phyloP scores from a whole-genome alignment of 2,888 invertebrate species.

The Oithona nana region DNA sequence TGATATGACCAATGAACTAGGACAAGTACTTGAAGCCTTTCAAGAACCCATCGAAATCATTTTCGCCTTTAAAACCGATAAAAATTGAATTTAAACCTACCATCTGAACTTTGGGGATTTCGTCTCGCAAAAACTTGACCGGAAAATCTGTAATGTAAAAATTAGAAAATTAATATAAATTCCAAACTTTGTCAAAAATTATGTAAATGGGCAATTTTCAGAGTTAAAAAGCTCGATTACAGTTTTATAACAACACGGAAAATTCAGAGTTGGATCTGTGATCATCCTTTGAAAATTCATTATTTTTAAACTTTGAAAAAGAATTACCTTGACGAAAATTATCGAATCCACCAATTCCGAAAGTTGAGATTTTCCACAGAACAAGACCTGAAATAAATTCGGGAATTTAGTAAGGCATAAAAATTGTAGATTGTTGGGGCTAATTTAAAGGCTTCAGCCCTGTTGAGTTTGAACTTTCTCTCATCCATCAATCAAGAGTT shows the following conservation, averaged over 20 bases:
- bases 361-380: not conserved
- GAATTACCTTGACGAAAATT: too few species aligned
- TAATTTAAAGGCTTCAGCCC: not conserved
- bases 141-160: not conserved
- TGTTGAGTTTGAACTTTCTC: constrained; percentile 2
- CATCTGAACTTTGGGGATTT: not conserved
- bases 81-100: not conserved
- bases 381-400: not conserved
- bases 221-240: constrained; percentile 6
- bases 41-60: too few species aligned
- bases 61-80: too few species aligned
- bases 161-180: not conserved
- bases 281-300: too few species aligned
- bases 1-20: too few species aligned
- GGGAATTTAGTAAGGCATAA: not conserved
- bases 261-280: constrained; percentile 4
- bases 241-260: not conserved
- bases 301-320: too few species aligned
- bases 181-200: not conserved
- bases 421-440: not conserved
- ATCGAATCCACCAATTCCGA: too few species aligned
- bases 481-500: constrained; percentile 5
- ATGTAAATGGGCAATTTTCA: not conserved
- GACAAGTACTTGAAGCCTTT: too few species aligned
- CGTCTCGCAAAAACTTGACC: not conserved